phyloP scores from a whole-genome alignment of 2,888 invertebrate species.

The Tiliacea aurago region DNA sequence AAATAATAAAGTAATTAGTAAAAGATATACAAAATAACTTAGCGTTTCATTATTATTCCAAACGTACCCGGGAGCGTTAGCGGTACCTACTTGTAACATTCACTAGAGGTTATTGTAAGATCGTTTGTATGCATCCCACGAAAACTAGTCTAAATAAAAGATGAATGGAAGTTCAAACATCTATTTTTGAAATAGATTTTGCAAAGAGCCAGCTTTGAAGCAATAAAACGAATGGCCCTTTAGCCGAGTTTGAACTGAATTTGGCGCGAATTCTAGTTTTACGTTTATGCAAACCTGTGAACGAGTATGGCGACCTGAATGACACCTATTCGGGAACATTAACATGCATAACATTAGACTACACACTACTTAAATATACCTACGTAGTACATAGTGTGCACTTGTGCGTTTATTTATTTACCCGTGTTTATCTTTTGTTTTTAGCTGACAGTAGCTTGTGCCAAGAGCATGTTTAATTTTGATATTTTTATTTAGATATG shows the following conservation, averaged over 20 bases:
- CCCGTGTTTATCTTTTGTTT: not conserved
- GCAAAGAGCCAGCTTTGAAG: slow-evolving; percentile 1
- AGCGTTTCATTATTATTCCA: slow-evolving; percentile 18
- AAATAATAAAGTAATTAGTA: slow-evolving; percentile 33
- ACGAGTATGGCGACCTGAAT: slow-evolving; percentile 30
- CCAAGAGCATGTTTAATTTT: slow-evolving; percentile 15
- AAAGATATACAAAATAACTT: slow-evolving; percentile 3
- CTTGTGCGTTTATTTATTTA: slow-evolving; percentile 25
- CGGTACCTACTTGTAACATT: not conserved
- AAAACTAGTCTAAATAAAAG: slow-evolving; percentile 20
- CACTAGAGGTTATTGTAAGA: not conserved
- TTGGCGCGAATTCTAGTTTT: slow-evolving; percentile 30
- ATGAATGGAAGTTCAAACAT: slow-evolving; percentile 20
- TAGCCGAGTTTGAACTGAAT: slow-evolving; percentile 2
- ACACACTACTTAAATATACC: not conserved
- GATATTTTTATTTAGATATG: not conserved
- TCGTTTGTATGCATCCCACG: slow-evolving; percentile 10
- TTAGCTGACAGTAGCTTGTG: not conserved
- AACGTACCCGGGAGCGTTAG: not conserved
- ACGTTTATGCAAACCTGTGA: slow-evolving; percentile 36
- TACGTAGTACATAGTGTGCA: not conserved
- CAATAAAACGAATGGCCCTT: slow-evolving; percentile 25
- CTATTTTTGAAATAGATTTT: slow-evolving; percentile 30
- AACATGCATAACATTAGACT: slow-evolving; percentile 9
- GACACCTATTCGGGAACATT: slow-evolving; percentile 30